Conservation (phyloP, 1,140 invertebrate genomes). For the Dufourea novaeangliae region DNA sequence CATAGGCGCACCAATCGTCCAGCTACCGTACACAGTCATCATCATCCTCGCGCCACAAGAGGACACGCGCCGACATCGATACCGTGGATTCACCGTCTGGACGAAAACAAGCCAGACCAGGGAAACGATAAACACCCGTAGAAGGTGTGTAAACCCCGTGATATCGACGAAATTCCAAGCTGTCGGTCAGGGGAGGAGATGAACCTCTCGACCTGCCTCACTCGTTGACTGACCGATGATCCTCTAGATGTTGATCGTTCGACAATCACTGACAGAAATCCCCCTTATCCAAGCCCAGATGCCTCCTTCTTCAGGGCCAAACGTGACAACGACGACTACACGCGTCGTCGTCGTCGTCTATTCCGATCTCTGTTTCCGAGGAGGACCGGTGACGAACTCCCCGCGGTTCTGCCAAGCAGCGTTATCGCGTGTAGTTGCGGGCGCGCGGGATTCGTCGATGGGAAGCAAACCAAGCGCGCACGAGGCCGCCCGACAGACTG, state of each 20-base stretch:
- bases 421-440: constrained; percentile 42
- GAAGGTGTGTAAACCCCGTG: not conserved
- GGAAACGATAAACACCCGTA: too few relatives aligned
- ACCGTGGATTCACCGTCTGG: too few relatives aligned
- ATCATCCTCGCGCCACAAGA: not conserved
- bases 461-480: constrained; percentile 63
- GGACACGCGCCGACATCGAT: constrained; percentile 17
- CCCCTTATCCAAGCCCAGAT: not conserved
- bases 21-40: constrained; percentile 4
- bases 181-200: not conserved
- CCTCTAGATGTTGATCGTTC: constrained; percentile 23
- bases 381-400: too few relatives aligned
- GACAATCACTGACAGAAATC: too few relatives aligned
- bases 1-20: constrained; percentile 36
- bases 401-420: too few relatives aligned
- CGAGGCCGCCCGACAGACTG: constrained; percentile 66
- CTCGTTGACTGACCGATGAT: not conserved
- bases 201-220: constrained; percentile 35
- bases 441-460: constrained; percentile 49
- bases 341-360: too few relatives aligned
- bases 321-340: too few relatives aligned
- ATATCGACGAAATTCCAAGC: too few relatives aligned
- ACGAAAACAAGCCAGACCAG: too few relatives aligned
- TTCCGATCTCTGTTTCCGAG: too few relatives aligned
- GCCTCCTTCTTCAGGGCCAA: too few relatives aligned